phyloP scores from a whole-genome alignment of 2,888 invertebrate genomes.

The Alviniconcha strummeri region DNA sequence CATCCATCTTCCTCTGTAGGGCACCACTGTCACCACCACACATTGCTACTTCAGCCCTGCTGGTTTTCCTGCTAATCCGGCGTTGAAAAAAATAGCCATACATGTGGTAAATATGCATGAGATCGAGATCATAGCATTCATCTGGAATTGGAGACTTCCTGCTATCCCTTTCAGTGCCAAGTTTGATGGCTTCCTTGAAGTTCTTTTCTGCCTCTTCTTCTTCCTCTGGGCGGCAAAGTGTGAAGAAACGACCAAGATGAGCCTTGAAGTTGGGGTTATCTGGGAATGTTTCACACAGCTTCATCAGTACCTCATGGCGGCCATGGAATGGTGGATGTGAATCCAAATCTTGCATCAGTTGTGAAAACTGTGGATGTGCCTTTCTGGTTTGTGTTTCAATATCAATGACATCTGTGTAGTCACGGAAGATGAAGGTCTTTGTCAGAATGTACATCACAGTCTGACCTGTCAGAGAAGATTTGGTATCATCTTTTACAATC shows the following conservation, averaged over 20 bases:
- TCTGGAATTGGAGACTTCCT: neutral
- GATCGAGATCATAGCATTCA: constrained; percentile 35
- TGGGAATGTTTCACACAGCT: constrained; percentile 47
- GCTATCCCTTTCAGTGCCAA: constrained; percentile 35
- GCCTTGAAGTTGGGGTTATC: constrained; percentile 48
- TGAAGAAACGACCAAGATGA: constrained; percentile 50
- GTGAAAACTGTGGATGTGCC: constrained; percentile 39
- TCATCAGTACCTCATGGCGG: constrained; percentile 42
- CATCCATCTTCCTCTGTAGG: constrained; percentile 38
- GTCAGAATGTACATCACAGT: constrained; percentile 44
- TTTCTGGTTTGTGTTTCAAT: constrained; percentile 32
- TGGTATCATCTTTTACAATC: constrained; percentile 39
- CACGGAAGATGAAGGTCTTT: constrained; percentile 49
- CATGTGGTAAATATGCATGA: constrained; percentile 56
- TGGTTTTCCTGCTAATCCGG: constrained; percentile 41
- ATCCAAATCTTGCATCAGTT: constrained; percentile 46
- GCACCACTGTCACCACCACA: constrained; percentile 38
- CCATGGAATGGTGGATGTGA: constrained; percentile 45
- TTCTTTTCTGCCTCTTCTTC: constrained; percentile 45
- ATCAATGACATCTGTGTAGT: constrained; percentile 45
- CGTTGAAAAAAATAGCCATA: constrained; percentile 48
- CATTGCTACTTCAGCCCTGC: constrained; percentile 17
- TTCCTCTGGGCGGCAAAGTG: constrained; percentile 47
- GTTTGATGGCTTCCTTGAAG: constrained; percentile 40
- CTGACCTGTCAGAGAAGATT: constrained; percentile 23